Percentiles rank a stretch among this genome's conserved stretches.
Conservation (phyloP, 2,888 invertebrate species). For the Beris morrisii region DNA sequence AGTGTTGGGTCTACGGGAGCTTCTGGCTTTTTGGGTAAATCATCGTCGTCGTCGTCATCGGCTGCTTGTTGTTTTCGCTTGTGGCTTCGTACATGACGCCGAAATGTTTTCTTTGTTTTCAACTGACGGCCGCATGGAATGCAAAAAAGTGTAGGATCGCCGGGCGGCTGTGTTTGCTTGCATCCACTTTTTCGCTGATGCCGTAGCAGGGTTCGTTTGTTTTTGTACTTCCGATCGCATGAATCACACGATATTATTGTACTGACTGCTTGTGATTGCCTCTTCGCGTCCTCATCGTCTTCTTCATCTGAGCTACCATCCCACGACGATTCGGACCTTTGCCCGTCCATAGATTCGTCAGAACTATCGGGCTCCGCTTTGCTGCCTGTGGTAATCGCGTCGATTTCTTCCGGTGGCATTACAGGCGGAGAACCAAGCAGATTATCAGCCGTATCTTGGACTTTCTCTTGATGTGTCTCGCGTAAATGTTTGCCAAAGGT, state of each 20-base stretch:
- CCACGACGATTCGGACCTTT: neutral
- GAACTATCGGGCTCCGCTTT: neutral
- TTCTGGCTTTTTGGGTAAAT: neutral
- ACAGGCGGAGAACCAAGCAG: neutral
- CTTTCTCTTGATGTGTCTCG: slow-evolving; percentile 4
- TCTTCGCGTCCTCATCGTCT: neutral
- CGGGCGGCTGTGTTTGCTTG: neutral
- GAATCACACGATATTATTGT: neutral
- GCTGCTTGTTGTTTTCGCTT: no score
- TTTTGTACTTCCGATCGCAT: slow-evolving; percentile 13
- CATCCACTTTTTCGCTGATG: slow-evolving; percentile 8
- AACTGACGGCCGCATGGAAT: neutral
- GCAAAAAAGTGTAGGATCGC: neutral
- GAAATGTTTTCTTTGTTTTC: slow-evolving; percentile 4
- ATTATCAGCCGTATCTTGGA: neutral
- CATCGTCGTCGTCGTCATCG: no score
- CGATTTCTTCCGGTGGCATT: neutral
- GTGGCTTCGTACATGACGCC: slow-evolving; percentile 2
- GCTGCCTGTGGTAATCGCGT: neutral
- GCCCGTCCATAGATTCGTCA: neutral
- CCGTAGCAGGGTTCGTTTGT: slow-evolving; percentile 4
- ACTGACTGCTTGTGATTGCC: neutral
- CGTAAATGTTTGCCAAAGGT: slow-evolving; percentile 10
- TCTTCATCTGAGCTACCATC: slow-evolving; percentile 10
- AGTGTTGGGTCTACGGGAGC: slow-evolving; percentile 5